phyloP scores from a whole-genome alignment of 2,113 vertebrate genomes.

The Myiagra hebetior region DNA sequence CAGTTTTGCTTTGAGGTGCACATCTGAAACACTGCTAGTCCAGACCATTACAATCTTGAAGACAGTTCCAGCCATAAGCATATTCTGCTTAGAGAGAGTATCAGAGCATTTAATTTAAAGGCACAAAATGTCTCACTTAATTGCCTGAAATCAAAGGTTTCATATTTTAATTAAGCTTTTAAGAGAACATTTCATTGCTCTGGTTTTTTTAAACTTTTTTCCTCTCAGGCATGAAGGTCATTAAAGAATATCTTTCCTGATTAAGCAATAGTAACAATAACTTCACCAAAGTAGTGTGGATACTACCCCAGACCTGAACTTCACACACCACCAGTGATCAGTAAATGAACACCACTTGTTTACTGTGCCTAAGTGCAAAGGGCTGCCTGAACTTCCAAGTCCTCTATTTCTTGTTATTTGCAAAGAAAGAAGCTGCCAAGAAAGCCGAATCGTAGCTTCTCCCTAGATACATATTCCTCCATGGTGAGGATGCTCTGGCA shows the following conservation, averaged over 20 bases:
- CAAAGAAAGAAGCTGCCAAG: neutral
- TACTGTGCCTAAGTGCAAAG: neutral
- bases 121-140: constrained; percentile 39
- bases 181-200: constrained; percentile 13
- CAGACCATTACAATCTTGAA: neutral
- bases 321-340: neutral
- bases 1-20: constrained; percentile 17
- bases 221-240: constrained; percentile 10
- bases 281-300: neutral
- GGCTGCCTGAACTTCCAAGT: neutral
- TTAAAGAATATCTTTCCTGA: constrained; percentile 2
- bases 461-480: neutral
- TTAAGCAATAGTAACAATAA: neutral
- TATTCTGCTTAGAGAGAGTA: constrained; percentile 26
- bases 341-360: neutral
- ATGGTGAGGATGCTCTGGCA: neutral
- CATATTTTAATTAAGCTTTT: constrained; percentile 55
- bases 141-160: constrained; percentile 63
- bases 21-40: constrained; percentile 31
- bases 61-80: neutral
- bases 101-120: constrained; percentile 26
- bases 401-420: neutral
- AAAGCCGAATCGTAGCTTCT: neutral
- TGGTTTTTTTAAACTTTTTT: neutral
- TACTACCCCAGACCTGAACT: neutral